phyloP scores from a whole-genome alignment of 2,113 vertebrate genomes.

The Rhinolophus ferrumequinum region DNA sequence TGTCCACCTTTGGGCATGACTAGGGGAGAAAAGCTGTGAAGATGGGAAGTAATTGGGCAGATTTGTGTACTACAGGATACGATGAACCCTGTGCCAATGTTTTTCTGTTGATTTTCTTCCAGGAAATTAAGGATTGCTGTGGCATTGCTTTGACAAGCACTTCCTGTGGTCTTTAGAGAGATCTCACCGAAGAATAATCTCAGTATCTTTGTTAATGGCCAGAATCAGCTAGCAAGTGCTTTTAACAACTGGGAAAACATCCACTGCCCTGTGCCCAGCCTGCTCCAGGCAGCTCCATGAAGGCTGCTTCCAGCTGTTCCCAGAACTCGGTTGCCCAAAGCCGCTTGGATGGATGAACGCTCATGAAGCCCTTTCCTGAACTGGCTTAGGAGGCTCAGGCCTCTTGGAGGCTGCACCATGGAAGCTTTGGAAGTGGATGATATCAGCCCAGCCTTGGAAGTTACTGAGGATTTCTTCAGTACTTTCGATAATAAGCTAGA shows the following conservation, averaged over 20 bases:
- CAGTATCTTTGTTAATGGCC: background rate
- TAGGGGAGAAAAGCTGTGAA: constrained; percentile 5
- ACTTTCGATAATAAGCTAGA: constrained; percentile 90
- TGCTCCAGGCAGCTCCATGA: background rate
- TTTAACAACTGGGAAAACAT: background rate
- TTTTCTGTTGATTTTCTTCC: constrained; percentile 76
- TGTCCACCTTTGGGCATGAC: background rate
- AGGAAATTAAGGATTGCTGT: constrained; percentile 65
- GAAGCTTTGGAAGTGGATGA: constrained; percentile 96
- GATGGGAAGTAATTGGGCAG: background rate
- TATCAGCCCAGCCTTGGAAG: constrained; percentile 97
- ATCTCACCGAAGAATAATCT: constrained; percentile 21
- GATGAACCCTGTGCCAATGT: background rate
- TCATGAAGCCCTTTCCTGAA: constrained; percentile 61
- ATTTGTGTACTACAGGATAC: background rate
- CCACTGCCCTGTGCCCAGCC: background rate
- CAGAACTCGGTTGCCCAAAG: background rate
- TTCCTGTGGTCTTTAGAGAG: constrained; percentile 39
- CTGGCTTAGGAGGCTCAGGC: fast-evolving
- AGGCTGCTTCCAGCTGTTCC: constrained; percentile 10
- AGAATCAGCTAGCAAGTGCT: background rate
- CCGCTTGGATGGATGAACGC: constrained; percentile 35
- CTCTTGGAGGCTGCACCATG: constrained; percentile 82
- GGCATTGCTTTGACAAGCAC: background rate
- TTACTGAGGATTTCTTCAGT: constrained; percentile 96